A percentile compares a stretch with the other conserved stretches of the same genome.
Evolutionary conservation across 2,797 vertebrate genomes (phyloP).

Genomic region (Scyliorhinus canicula): DNA sequence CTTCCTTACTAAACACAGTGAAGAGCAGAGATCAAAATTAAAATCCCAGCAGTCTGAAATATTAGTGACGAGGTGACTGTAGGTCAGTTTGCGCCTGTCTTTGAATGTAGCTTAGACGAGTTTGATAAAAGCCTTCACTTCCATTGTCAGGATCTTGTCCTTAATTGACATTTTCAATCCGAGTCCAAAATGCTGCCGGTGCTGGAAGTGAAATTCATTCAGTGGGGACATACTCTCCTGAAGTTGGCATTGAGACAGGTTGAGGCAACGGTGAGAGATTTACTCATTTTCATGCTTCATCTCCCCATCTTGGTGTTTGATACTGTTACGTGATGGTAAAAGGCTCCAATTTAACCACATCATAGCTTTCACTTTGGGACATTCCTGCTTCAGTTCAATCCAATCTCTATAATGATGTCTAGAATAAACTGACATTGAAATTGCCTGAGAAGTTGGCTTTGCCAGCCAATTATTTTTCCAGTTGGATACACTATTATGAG

Average conservation of each 20-base stretch:
- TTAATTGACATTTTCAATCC: not conserved
- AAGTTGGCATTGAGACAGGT: not conserved
- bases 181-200: not conserved
- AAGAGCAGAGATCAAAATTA: not conserved
- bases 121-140: not conserved
- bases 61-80: not conserved
- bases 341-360: not conserved
- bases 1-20: no score
- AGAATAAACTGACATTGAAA: constrained; percentile 20
- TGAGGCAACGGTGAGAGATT: not conserved
- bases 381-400: not conserved
- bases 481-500: constrained; percentile 6
- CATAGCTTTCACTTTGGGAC: not conserved
- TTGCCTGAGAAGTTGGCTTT: not conserved
- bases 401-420: not conserved
- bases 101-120: not conserved
- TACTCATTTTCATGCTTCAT: not conserved
- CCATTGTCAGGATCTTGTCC: not conserved
- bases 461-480: not conserved
- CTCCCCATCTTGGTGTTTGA: not conserved
- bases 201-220: not conserved
- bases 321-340: not conserved
- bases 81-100: not conserved
- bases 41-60: not conserved
- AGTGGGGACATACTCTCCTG: not conserved